Evolutionary conservation across 2,113 vertebrate genomes (phyloP), one percentile per base, ranked within the genome.

Genomic region (Mastomys natalensis): DNA sequence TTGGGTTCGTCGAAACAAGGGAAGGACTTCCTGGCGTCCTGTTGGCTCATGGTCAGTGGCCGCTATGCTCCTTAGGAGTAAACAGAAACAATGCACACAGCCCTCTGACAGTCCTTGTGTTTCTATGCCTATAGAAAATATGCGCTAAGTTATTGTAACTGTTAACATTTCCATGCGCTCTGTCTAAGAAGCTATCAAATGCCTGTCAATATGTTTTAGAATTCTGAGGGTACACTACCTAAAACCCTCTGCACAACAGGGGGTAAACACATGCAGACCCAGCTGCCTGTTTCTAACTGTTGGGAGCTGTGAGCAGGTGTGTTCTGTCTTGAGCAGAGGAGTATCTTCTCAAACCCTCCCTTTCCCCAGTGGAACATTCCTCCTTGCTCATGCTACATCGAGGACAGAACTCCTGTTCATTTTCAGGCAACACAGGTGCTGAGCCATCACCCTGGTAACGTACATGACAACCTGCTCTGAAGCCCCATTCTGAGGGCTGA

Each of bases 1-100:
- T 99, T 99, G 51, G 99, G 99, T 94, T 99, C 99, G 7, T 99
- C 99, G 93, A 99, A 99, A 97, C 99, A 99, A 77, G 99, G 99
- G 95, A 99, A 99, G 1, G 99, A 99, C 98, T 99, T 99, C 64
- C 99, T 99, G 60, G 99, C 99, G 73, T 99, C 99, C 55, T n/a
- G 99, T 99, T 72, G 99, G 99, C 97, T 99, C 99, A 15, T 99
- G 99, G 98, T 99, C 99, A 15, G 99, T 99, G 51, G 99, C 99
- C 74, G 99, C 99, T 95, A 99, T 99, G 98, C 99, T 99, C 98
- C 99, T 99, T 98, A 70, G 70, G 98, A 97, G 98, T 64, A 98
- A 98, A 97, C 95, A 93, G 80, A 98, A 3, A 64, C 89, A 70
- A 89, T 96, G 13, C 13, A 93, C 62, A 53, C 93, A 86, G 22